Evolutionary conservation across 2,113 vertebrate genomes (phyloP).

Genomic region (Pelecanus crispus): DNA sequence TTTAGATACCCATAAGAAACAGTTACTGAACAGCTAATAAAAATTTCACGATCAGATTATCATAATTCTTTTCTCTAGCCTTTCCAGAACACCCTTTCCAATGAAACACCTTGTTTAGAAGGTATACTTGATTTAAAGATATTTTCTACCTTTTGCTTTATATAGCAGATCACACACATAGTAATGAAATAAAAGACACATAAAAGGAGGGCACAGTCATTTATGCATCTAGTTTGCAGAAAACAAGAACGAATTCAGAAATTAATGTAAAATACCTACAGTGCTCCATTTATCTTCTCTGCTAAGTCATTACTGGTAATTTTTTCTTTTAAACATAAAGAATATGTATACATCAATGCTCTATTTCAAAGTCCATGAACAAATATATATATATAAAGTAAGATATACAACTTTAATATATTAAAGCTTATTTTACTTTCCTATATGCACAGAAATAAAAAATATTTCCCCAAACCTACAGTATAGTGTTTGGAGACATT

Average conservation of each 20-base stretch:
- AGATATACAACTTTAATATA: not conserved
- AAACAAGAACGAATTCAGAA: not conserved
- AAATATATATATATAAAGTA: not conserved
- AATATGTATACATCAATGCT: not conserved
- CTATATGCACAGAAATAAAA: not conserved
- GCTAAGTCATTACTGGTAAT: not conserved
- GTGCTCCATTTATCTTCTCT: not conserved
- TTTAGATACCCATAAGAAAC: not conserved
- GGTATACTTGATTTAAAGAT: not conserved
- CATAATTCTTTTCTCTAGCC: not conserved
- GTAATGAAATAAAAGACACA: not conserved
- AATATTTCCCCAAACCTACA: not conserved
- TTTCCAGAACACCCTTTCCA: not conserved
- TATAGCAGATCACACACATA: accelerated
- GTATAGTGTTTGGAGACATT: not conserved
- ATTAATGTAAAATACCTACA: not conserved
- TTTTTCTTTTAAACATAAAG: not conserved
- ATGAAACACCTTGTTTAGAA: not conserved
- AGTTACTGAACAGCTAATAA: not conserved
- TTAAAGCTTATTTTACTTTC: not conserved
- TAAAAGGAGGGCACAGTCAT: not conserved
- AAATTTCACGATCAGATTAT: not conserved
- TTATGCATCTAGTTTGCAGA: not conserved
- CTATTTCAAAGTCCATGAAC: not conserved
- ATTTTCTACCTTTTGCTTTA: not conserved